A percentile compares a stretch with the other conserved stretches of the same genome.
Conservation (phyloP, 2,113 vertebrate genomes). For the Bostrychus sinensis region DNA sequence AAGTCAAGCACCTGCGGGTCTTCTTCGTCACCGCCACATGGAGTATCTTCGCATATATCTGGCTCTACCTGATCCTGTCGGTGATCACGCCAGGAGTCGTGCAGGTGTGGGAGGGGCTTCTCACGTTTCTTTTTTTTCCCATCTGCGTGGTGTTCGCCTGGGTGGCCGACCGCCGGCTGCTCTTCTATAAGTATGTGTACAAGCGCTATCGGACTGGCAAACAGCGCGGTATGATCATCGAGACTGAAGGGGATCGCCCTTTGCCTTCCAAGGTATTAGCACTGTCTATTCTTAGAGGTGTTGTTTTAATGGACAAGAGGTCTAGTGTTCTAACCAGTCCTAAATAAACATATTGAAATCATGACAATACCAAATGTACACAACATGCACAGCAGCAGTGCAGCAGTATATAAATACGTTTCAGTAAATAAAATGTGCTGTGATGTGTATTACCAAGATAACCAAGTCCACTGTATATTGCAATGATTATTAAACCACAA, state of each 20-base stretch:
- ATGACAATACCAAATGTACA: not conserved
- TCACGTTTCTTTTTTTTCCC: slow-evolving; percentile 98
- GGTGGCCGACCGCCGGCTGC: slow-evolving; percentile 94
- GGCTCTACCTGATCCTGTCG: slow-evolving; percentile 97
- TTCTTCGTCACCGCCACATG: slow-evolving; percentile 97
- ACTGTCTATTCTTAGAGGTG: not conserved
- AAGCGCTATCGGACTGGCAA: slow-evolving; percentile 96
- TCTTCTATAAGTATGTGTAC: slow-evolving; percentile 99
- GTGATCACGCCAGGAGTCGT: slow-evolving; percentile 94
- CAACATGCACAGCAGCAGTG: no score
- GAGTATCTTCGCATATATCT: slow-evolving; percentile 99
- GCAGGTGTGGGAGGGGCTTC: slow-evolving; percentile 96
- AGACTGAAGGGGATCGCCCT: slow-evolving; percentile 93
- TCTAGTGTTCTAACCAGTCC: not conserved
- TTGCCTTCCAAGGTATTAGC: slow-evolving; percentile 84
- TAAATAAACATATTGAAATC: not conserved
- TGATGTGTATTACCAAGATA: no score
- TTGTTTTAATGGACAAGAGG: not conserved
- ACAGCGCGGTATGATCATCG: slow-evolving; percentile 97
- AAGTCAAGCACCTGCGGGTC: slow-evolving; percentile 95
- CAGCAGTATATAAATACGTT: no score
- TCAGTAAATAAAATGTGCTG: no score
- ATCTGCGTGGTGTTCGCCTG: slow-evolving; percentile 98
- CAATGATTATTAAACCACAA: no score
- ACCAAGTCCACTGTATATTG: no score